Evolutionary conservation across 2,797 vertebrate genomes (phyloP), one percentile per base, ranked within the genome.

Genomic region (Psittacula echo): DNA sequence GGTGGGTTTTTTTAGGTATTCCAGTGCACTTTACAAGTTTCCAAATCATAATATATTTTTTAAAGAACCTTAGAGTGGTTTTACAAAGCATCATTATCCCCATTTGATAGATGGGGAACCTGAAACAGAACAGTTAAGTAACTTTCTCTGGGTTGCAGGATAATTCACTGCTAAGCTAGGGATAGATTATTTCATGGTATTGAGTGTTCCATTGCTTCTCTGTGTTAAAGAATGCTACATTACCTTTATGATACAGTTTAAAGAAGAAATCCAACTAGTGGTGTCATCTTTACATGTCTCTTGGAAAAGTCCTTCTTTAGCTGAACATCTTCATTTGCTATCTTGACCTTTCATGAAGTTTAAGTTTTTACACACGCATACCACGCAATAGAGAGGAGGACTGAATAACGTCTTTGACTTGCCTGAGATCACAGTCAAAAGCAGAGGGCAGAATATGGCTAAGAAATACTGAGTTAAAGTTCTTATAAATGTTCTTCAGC

Each of bases 371-470:
- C 67, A 22, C 30, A 60, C 30, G 30, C 29, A 58, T 13, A 67
- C 32, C 16, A 22, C 0, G 2, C 54, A 88, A 39, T 17, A 47
- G 53, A 67, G 66, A 89, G 68, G 30, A 85, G 64, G 61, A 74
- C 70, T 72, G 24, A 58, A 81, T 72, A 32, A 45, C 20, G 7
- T 79, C 61, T 89, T 72, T 45, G 32, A 58, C 44, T 93, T 89
- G 51, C 50, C 32, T 90, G 44, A 21, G 65, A 53, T 62, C 77
- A 37, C 65, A 85, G 45, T 89, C 44, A 74, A 85, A 96, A 96
- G 42, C 54, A 94, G 90, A 89, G 86, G 83, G 90, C 90, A 92
- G 56, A 93, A 85, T 93, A 50, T 83, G 68, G 45, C 74, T 87
- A 65, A 74, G 73, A 84, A 85, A 87, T 93, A 85, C 1, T n/a